Evolutionary conservation across 2,113 vertebrate genomes (phyloP).

Genomic region (Plecotus auritus): DNA sequence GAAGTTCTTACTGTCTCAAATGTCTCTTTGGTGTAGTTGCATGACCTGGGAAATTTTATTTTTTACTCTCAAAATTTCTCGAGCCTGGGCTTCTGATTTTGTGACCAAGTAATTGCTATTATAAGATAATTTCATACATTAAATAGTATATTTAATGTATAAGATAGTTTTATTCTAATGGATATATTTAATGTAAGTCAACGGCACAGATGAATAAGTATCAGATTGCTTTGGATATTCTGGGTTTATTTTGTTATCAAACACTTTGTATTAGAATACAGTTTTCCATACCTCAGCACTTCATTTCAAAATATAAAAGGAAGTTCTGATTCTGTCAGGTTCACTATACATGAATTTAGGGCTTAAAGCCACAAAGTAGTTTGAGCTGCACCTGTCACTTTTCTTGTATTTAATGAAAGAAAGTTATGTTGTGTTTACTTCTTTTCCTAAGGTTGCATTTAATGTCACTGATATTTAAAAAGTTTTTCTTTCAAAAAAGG

Average conservation of each 20-base stretch:
- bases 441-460: background rate
- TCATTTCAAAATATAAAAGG: background rate
- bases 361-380: background rate
- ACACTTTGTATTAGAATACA: background rate
- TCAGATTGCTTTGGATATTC: background rate
- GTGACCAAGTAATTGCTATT: background rate
- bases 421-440: background rate
- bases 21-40: background rate
- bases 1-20: background rate
- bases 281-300: background rate
- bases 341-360: background rate
- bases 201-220: background rate
- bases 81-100: background rate
- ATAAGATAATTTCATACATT: background rate
- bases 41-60: background rate
- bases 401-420: slow-evolving; percentile 26
- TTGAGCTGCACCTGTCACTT: slow-evolving; percentile 6
- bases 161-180: background rate
- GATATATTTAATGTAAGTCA: background rate
- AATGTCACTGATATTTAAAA: slow-evolving; percentile 9
- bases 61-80: background rate
- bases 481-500: background rate
- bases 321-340: slow-evolving; percentile 25
- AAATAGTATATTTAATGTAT: background rate
- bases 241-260: background rate